phyloP scores from a whole-genome alignment of 2,113 vertebrate species.

The Hyperopisus bebe region DNA sequence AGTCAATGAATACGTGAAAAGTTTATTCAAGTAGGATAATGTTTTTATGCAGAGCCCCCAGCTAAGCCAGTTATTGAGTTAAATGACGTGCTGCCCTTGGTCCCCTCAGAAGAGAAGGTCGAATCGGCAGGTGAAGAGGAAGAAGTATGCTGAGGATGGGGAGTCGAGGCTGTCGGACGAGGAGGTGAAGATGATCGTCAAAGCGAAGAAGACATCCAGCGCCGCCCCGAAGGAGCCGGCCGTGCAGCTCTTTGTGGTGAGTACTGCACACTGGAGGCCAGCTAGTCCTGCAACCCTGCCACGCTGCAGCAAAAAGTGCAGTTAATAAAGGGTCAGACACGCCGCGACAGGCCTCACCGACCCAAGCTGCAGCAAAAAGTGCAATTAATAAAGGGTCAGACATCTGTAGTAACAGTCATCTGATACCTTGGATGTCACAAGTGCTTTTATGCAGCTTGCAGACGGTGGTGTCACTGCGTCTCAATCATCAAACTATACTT shows the following conservation, averaged over 20 bases:
- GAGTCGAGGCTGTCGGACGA: conserved; percentile 89
- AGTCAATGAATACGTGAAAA: not conserved
- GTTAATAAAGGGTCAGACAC: not conserved
- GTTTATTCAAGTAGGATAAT: not conserved
- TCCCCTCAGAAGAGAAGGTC: conserved; percentile 88
- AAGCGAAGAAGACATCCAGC: conserved; percentile 76
- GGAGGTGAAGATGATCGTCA: conserved; percentile 78
- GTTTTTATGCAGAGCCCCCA: not conserved
- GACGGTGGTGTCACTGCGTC: not conserved
- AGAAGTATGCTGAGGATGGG: conserved; percentile 86
- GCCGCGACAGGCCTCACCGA: not conserved
- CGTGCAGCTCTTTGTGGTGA: conserved; percentile 91
- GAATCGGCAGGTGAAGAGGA: conserved; percentile 95
- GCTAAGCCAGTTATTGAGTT: not conserved
- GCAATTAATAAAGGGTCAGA: not conserved
- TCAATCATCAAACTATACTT: not conserved
- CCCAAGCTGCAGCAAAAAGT: not conserved
- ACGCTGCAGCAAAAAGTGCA: not conserved
- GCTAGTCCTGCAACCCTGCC: not conserved
- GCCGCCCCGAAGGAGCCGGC: conserved; percentile 70
- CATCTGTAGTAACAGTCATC: not conserved
- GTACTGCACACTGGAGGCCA: conserved; percentile 27
- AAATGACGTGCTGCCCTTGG: not conserved
- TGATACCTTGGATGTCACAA: not conserved
- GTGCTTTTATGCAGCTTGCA: not conserved